Evolutionary conservation across 1,140 invertebrate species (phyloP).

Genomic region (Drosophila biarmipes): DNA sequence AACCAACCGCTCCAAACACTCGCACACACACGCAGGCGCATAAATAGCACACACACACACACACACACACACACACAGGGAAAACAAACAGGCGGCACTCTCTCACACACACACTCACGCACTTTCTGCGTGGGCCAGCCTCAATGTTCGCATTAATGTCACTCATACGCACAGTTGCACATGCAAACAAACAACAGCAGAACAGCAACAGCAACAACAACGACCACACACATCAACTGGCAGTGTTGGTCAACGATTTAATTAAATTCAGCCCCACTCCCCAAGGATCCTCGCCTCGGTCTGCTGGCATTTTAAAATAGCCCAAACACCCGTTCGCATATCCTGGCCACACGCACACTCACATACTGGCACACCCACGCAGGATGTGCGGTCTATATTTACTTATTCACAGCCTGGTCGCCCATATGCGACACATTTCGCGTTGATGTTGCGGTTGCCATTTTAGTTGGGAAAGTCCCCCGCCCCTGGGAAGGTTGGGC

Average conservation of each 20-base stretch:
- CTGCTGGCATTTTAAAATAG: slow-evolving; percentile 69
- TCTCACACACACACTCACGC: slow-evolving; percentile 18
- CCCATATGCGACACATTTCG: slow-evolving; percentile 71
- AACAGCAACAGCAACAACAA: slow-evolving; percentile 8
- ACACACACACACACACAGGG: slow-evolving; percentile 9
- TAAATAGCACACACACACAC: slow-evolving; percentile 64
- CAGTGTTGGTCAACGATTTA: slow-evolving; percentile 74
- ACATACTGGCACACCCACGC: slow-evolving; percentile 3
- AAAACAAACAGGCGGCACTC: slow-evolving; percentile 11
- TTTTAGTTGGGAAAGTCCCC: slow-evolving; percentile 10
- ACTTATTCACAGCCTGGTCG: slow-evolving; percentile 64
- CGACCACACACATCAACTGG: slow-evolving; percentile 23
- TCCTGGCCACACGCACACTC: slow-evolving; percentile 13
- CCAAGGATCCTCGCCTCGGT: slow-evolving; percentile 22
- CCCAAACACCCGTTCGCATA: slow-evolving; percentile 30
- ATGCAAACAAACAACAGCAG: slow-evolving; percentile 58
- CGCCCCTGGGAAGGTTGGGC: neutral
- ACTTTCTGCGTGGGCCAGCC: slow-evolving; percentile 48
- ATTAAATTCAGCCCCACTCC: slow-evolving; percentile 70
- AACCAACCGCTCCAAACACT: slow-evolving; percentile 59
- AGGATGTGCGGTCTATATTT: slow-evolving; percentile 69
- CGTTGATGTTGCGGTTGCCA: slow-evolving; percentile 63
- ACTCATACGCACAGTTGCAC: slow-evolving; percentile 82
- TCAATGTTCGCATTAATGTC: slow-evolving; percentile 78
- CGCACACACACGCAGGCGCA: slow-evolving; percentile 72